Base-by-base conservation (phyloP, 2,888 invertebrate genomes). In the Drosophila merina region DNA sequence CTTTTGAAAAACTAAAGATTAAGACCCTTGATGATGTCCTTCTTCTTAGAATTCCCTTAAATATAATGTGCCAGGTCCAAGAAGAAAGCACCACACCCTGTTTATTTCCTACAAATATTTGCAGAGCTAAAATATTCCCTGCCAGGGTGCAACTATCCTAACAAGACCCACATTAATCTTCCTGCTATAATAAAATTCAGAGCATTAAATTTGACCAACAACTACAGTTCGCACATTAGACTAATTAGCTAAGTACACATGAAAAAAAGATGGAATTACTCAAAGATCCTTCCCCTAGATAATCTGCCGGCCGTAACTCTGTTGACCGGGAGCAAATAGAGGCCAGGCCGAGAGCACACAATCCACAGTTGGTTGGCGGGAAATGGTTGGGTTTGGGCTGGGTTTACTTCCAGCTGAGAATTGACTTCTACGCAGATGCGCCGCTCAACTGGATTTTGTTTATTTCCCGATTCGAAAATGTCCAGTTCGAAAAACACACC, bases 341-440 rank as follows among this genome's bases (percentile, higher is more conserved):
- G 52, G 59, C 60, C 67, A 51, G 57, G 54, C 36, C 44, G 49
- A 68, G 47, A 26, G 59, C 62, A 59, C 42, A 57, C 52, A 84
- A 77, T 79, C 84, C 76, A 84, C 84, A 84, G 87, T 84, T 84
- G 84, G 84, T 84, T 87, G 85, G 51, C 66, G 69, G 66, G 45
- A 60, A 67, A 45, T 26, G 49, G 20, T 45, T 44, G 30, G 38
- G 52, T 6, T 12, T 12, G 12, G 63, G 62, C 14, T 58, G 20
- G 52, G 51, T 50, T 47, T 36, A 20, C 33, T 76, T 79, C 79
- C 83, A 75, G 31, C n/a, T 33, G 33, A 28, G 50, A 25, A 26
- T 40, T 48, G 33, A 44, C 6, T 20, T 10, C 40, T 26, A 64
- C 86, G 81, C 83, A 74, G 71, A 52, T 79, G 83, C 76, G 54